These are phyloP conservation scores for Philopedon plagiatum DNA, from an alignment of 2,888 invertebrate species.

Conservation along the genomic window DNA sequence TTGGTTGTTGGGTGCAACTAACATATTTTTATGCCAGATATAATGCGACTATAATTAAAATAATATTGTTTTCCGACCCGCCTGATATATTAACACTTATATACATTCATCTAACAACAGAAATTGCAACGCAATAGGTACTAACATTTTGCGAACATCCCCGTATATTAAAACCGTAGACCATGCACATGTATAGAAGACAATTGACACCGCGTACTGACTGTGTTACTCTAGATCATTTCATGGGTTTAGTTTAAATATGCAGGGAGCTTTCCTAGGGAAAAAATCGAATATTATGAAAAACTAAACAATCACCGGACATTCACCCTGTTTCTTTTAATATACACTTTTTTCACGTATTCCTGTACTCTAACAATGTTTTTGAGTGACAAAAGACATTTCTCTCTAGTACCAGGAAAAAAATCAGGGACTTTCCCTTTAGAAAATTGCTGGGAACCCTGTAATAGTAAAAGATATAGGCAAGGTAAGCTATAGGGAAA, in stretches of 20 bases:
- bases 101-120: slow-evolving; percentile 20
- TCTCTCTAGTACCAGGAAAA: no score
- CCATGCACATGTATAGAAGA: background rate
- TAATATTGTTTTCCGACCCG: slow-evolving; percentile 34
- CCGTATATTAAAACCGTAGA: slow-evolving; percentile 6
- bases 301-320: slow-evolving; percentile 1
- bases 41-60: background rate
- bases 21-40: slow-evolving; percentile 8
- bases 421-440: no score
- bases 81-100: slow-evolving; percentile 17
- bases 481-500: no score
- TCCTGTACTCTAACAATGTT: background rate
- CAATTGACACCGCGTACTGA: no score
- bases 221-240: background rate
- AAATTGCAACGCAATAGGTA: slow-evolving; percentile 45
- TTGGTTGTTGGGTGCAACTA: slow-evolving; percentile 1
- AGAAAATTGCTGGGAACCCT: no score
- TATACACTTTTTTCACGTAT: background rate
- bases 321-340: background rate
- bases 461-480: no score
- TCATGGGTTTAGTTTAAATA: background rate
- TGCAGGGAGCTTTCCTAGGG: background rate
- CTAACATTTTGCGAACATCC: slow-evolving; percentile 38
- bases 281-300: slow-evolving; percentile 8
- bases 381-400: no score